Evolutionary conservation across 2,888 invertebrate species (phyloP).

Genomic region (Neria commutata): DNA sequence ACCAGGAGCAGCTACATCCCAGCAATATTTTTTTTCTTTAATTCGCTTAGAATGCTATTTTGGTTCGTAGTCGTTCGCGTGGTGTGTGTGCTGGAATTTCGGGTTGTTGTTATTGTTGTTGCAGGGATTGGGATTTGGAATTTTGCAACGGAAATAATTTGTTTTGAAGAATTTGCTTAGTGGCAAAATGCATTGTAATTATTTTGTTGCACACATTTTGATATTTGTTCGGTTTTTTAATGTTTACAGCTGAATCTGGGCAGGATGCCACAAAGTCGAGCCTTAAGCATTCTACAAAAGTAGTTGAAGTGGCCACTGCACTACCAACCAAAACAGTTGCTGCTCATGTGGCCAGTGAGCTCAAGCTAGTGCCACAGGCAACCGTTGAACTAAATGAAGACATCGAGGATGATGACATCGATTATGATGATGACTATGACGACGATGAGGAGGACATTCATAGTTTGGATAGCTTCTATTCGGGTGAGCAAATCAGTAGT

Average conservation of each 20-base stretch:
- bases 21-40: too few species aligned
- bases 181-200: too few species aligned
- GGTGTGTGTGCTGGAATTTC: slow-evolving; percentile 7
- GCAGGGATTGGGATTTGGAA: slow-evolving; percentile 11
- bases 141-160: slow-evolving; percentile 25
- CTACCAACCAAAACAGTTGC: slow-evolving; percentile 3
- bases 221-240: neutral
- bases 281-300: neutral
- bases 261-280: slow-evolving; percentile 1
- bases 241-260: neutral
- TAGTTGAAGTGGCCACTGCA: slow-evolving; percentile 33
- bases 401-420: slow-evolving; percentile 29
- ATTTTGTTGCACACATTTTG: neutral
- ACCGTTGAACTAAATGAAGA: slow-evolving; percentile 24
- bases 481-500: slow-evolving; percentile 58
- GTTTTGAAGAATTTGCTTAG: slow-evolving; percentile 26
- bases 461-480: slow-evolving; percentile 60
- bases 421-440: slow-evolving; percentile 30
- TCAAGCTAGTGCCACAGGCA: slow-evolving; percentile 25
- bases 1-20: slow-evolving; percentile 5
- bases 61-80: neutral
- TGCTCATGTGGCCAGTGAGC: neutral
- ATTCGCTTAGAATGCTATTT: slow-evolving; percentile 6
- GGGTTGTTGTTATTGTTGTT: neutral
- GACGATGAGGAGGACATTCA: slow-evolving; percentile 55